Conservation (phyloP, 2,888 invertebrate genomes). For the Steinernema hermaphroditum region DNA sequence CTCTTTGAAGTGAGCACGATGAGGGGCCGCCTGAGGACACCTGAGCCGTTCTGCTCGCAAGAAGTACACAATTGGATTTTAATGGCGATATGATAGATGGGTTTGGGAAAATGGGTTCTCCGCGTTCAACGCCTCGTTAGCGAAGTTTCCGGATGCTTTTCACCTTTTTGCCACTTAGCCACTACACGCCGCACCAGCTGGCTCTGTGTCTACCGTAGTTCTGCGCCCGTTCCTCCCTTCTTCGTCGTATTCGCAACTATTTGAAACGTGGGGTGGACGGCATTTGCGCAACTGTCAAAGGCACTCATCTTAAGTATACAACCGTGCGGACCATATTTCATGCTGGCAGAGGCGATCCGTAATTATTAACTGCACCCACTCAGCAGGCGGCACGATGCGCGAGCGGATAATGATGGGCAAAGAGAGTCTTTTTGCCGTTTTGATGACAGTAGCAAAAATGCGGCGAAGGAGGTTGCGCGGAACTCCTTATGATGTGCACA, state of each 20-base stretch:
- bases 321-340: not conserved
- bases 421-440: not conserved
- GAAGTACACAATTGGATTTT: slow-evolving; percentile 28
- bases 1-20: slow-evolving; percentile 25
- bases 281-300: slow-evolving; percentile 8
- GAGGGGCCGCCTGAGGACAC: slow-evolving; percentile 30
- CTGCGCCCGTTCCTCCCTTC: not conserved
- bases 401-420: not conserved
- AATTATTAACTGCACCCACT: slow-evolving; percentile 1
- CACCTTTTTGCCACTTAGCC: slow-evolving; percentile 17
- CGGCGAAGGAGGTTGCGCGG: slow-evolving; percentile 18
- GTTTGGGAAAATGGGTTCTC: slow-evolving; percentile 28
- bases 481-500: slow-evolving; percentile 29
- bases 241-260: no score
- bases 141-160: slow-evolving; percentile 25
- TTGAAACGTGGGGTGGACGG: not conserved
- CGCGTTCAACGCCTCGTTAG: slow-evolving; percentile 29
- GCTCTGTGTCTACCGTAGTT: not conserved
- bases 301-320: not conserved
- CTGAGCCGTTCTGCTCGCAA: slow-evolving; percentile 28
- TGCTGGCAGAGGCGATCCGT: not conserved
- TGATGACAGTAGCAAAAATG: slow-evolving; percentile 21
- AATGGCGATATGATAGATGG: slow-evolving; percentile 27
- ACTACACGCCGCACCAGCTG: not conserved
- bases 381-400: not conserved